Conservation (phyloP, 2,888 invertebrate species). For the Scelioninae gen. 1 region DNA sequence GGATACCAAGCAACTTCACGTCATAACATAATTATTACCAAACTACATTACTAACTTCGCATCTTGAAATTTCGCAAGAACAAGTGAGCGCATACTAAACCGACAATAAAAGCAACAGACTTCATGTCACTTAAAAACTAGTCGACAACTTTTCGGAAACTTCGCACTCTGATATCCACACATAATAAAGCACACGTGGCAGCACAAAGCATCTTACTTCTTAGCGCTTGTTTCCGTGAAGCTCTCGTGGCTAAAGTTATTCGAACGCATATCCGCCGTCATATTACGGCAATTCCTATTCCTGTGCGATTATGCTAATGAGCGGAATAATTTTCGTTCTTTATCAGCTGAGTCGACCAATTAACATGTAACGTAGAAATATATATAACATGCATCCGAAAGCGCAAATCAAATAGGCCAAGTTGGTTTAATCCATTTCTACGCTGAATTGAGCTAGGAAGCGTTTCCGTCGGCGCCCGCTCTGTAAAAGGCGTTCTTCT, state of each 20-base stretch:
- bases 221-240: constrained; percentile 7
- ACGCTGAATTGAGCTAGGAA: constrained; percentile 31
- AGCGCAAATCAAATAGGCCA: constrained; percentile 57
- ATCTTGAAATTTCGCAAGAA: too few relatives aligned
- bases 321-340: constrained; percentile 53
- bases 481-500: constrained; percentile 27
- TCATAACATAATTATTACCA: too few relatives aligned
- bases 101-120: too few relatives aligned
- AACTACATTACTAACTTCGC: too few relatives aligned
- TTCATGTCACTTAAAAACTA: too few relatives aligned
- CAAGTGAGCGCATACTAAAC: too few relatives aligned
- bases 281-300: constrained; percentile 48
- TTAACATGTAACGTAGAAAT: constrained; percentile 43
- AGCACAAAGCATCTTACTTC: too few relatives aligned
- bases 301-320: constrained; percentile 47
- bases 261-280: constrained; percentile 24
- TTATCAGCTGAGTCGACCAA: constrained; percentile 21
- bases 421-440: constrained; percentile 42
- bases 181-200: too few relatives aligned
- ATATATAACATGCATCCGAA: constrained; percentile 45
- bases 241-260: constrained; percentile 6
- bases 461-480: constrained; percentile 18
- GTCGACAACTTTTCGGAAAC: too few relatives aligned
- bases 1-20: too few relatives aligned
- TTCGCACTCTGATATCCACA: too few relatives aligned